Conservation (phyloP, 2,797 vertebrate genomes). For the Argyrosomus regius region DNA sequence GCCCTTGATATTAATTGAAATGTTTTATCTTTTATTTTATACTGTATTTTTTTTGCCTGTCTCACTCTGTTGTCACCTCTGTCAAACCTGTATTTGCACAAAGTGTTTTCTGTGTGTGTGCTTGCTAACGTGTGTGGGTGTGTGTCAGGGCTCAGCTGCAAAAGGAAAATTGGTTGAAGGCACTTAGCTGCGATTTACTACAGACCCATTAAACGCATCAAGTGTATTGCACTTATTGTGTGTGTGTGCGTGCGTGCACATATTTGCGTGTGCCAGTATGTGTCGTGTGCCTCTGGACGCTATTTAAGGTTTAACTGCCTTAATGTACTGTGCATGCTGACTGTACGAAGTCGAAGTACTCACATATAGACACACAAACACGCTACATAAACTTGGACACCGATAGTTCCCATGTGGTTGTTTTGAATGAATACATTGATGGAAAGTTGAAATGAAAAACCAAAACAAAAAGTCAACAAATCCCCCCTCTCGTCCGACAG, state of each 20-base stretch:
- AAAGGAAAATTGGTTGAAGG: conserved; percentile 78
- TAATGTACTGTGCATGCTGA: conserved; percentile 40
- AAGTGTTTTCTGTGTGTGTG: conserved; percentile 9
- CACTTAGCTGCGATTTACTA: conserved; percentile 80
- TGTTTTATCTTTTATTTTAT: not conserved
- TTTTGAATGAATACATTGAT: not conserved
- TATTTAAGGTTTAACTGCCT: conserved; percentile 53
- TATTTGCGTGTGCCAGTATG: not conserved
- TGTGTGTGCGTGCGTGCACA: conserved; percentile 1
- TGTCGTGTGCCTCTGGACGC: conserved; percentile 14
- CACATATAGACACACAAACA: not conserved
- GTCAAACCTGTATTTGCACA: conserved; percentile 7
- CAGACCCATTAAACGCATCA: conserved; percentile 79
- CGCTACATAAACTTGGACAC: not conserved
- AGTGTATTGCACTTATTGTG: conserved; percentile 39
- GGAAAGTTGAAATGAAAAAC: not conserved
- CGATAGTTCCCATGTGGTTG: not conserved
- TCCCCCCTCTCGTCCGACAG: not conserved
- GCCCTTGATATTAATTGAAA: not conserved
- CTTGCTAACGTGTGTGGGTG: conserved; percentile 5
- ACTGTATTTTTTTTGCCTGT: not conserved
- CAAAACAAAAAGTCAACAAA: not conserved
- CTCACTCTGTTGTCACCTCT: conserved; percentile 21
- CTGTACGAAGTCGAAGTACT: not conserved
- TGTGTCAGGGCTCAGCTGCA: conserved; percentile 67